Conservation (phyloP, 2,113 vertebrate genomes). For the Crotalus viridis region DNA sequence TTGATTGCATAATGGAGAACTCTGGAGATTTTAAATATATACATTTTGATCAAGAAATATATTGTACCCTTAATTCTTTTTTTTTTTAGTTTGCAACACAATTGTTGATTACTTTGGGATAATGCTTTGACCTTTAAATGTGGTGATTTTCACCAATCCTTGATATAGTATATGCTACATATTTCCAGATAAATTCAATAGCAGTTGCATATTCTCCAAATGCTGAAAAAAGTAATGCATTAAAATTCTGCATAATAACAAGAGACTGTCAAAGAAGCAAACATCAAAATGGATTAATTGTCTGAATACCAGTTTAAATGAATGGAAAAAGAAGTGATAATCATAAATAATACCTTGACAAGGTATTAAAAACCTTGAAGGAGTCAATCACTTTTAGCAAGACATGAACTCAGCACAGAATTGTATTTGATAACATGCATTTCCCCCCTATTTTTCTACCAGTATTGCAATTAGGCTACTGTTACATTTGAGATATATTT, state of each 20-base stretch:
- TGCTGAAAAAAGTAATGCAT: conserved; percentile 1
- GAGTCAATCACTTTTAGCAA: neutral
- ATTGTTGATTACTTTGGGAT: neutral
- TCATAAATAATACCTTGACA: conserved; percentile 27
- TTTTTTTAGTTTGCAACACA: neutral
- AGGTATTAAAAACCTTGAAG: conserved; percentile 2
- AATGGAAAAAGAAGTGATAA: neutral
- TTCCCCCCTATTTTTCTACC: neutral
- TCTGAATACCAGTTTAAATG: conserved; percentile 23
- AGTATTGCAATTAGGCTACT: conserved; percentile 16
- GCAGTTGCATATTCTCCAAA: conserved; percentile 6
- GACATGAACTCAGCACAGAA: neutral
- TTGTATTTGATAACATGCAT: conserved; percentile 11
- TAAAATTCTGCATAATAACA: conserved; percentile 23
- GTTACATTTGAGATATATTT: conserved; percentile 37
- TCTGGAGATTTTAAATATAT: neutral
- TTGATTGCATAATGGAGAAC: neutral
- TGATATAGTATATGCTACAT: neutral
- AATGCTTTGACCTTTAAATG: neutral
- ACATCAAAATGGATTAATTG: conserved; percentile 46
- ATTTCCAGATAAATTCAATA: neutral
- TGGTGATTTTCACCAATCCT: neutral
- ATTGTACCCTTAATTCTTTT: neutral
- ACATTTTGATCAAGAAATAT: neutral
- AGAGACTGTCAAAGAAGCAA: conserved; percentile 16